A percentile compares a stretch with the other conserved stretches of the same genome.
These are phyloP conservation scores for Brenthis daphne DNA, from an alignment of 2,888 invertebrate genomes.

Conservation along the genomic window DNA sequence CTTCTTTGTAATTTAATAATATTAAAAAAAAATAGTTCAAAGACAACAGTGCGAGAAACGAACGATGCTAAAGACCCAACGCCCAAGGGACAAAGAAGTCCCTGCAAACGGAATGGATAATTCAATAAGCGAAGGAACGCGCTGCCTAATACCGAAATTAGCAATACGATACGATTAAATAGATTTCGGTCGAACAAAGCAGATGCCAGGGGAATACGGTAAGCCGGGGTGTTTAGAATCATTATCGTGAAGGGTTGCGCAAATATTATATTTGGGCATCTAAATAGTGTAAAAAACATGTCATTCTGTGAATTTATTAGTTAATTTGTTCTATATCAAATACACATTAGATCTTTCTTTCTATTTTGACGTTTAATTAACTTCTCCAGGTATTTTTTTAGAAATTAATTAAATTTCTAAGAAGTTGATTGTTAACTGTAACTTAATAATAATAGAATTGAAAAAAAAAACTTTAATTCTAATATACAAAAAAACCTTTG, in stretches of 20 bases:
- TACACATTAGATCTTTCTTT: too few species aligned
- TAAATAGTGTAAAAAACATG: slow-evolving; percentile 18
- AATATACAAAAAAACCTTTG: too few species aligned
- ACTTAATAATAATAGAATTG: not conserved
- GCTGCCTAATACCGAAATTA: slow-evolving; percentile 76
- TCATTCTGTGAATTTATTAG: slow-evolving; percentile 1
- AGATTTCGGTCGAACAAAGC: slow-evolving; percentile 74
- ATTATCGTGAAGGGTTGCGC: slow-evolving; percentile 67
- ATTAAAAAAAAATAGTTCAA: slow-evolving; percentile 23
- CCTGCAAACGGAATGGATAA: slow-evolving; percentile 79
- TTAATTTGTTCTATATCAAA: too few species aligned
- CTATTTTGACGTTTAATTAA: too few species aligned
- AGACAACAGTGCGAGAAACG: slow-evolving; percentile 30
- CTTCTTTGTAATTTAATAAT: too few species aligned
- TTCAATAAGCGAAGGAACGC: slow-evolving; percentile 79
- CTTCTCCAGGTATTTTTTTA: too few species aligned
- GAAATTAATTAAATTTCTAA: too few species aligned
- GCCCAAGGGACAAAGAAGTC: slow-evolving; percentile 58
- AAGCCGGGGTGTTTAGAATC: slow-evolving; percentile 61
- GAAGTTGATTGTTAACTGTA: too few species aligned
- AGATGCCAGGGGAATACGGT: slow-evolving; percentile 64
- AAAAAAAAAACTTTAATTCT: not conserved
- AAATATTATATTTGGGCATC: slow-evolving; percentile 37
- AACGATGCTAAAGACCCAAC: slow-evolving; percentile 48
- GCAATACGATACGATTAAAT: slow-evolving; percentile 81